Evolutionary conservation across 2,888 invertebrate species (phyloP).

Genomic region (Orthosia cruda): DNA sequence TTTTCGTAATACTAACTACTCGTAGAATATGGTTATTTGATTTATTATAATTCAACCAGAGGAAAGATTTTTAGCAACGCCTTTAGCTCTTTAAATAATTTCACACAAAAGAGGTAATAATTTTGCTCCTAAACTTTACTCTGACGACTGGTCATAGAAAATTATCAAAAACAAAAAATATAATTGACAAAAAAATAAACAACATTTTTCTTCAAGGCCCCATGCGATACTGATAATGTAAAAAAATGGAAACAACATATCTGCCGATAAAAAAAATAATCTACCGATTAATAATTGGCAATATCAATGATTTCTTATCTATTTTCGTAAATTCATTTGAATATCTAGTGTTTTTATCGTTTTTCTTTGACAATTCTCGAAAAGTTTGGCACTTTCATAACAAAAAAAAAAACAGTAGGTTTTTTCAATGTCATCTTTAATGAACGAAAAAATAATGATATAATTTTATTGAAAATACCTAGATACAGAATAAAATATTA

Average conservation of each 20-base stretch:
- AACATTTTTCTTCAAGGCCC: constrained; percentile 22
- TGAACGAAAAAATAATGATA: constrained; percentile 15
- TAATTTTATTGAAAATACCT: constrained; percentile 57
- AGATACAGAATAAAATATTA: constrained; percentile 71
- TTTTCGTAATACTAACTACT: constrained; percentile 2
- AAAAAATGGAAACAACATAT: constrained; percentile 24
- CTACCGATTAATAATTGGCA: constrained; percentile 26
- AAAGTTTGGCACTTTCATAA: background rate
- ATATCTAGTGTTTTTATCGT: constrained; percentile 26
- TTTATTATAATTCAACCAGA: background rate
- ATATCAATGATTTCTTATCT: constrained; percentile 34
- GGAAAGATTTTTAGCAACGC: fast-evolving
- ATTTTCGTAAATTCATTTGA: constrained; percentile 46
- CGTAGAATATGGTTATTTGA: background rate
- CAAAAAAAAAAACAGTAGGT: background rate
- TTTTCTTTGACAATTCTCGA: background rate
- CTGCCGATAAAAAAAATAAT: constrained; percentile 30
- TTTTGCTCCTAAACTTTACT: background rate
- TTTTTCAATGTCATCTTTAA: constrained; percentile 35
- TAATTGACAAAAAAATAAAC: constrained; percentile 28
- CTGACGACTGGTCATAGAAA: background rate
- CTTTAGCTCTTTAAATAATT: background rate
- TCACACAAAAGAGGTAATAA: background rate
- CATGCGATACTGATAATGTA: constrained; percentile 29
- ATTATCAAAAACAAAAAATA: constrained; percentile 13